A percentile compares a stretch with the other conserved stretches of the same genome.
These are phyloP conservation scores for Riparia riparia DNA, from an alignment of 2,113 vertebrate genomes.

Conservation along the genomic window DNA sequence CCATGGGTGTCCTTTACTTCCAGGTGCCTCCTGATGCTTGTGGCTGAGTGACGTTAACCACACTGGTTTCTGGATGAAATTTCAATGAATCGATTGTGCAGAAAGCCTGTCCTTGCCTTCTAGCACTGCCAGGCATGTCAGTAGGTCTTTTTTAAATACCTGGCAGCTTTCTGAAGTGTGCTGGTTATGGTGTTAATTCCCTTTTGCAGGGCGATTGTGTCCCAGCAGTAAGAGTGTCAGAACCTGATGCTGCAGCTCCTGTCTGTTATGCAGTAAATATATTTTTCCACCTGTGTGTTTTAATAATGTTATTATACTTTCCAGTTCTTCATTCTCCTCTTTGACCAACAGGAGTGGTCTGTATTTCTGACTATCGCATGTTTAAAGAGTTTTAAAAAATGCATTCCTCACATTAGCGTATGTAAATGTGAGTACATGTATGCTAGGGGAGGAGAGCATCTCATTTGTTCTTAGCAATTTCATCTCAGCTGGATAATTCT, in stretches of 20 bases:
- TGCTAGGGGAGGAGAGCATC: accelerated
- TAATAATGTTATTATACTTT: not conserved
- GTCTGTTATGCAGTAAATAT: not conserved
- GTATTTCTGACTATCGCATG: not conserved
- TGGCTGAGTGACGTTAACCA: not conserved
- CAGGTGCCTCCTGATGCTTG: not conserved
- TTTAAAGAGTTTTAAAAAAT: not conserved
- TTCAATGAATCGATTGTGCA: accelerated
- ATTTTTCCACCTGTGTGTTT: not conserved
- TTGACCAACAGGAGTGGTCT: not conserved
- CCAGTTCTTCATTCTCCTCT: not conserved
- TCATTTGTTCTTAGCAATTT: not conserved
- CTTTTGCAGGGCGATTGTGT: not conserved
- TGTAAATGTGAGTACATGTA: not conserved
- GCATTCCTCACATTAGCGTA: not conserved
- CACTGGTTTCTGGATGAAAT: not conserved
- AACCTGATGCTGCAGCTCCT: not conserved
- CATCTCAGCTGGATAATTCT: not conserved
- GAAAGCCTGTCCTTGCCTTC: not conserved
- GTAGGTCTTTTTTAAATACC: not conserved
- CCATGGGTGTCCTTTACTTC: accelerated
- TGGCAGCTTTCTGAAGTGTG: not conserved
- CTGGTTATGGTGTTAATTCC: not conserved
- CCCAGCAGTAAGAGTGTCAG: not conserved
- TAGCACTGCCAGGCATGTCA: not conserved